Base-by-base conservation (phyloP, 2,113 vertebrate genomes). In the Dipodomys ordii region DNA sequence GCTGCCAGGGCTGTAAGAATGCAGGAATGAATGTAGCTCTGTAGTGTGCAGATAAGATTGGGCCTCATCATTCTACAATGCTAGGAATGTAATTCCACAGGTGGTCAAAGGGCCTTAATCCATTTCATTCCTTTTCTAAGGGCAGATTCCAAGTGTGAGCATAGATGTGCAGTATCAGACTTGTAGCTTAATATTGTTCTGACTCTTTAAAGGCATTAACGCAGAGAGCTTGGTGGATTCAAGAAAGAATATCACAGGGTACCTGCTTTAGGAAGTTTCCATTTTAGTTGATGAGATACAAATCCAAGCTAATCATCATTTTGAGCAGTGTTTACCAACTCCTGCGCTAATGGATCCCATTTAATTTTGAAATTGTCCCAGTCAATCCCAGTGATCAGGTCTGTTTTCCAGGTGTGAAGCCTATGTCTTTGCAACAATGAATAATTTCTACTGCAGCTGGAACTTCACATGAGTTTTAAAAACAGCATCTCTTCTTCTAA, bases 101-200 rank as follows among this genome's bases (percentile, higher is more conserved):
- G 4, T n/a, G 13, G 5, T 6, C 13, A 13, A 0, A 19, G 20
- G 1, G 1, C 35, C 28, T 79, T 35, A 32, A 1, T 16, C 53
- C 30, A 19, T 32, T 11, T 49, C 28, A 35, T 60, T 64, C 8
- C 91, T 83, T 39, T 88, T 81, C 49, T 23, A 4, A 62, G 22
- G 46, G 0, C 68, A 39, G 1, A 2, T 28, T 86, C 8, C 44
- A 46, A 81, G 5, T 60, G 49, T 76, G 53, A 19, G 39, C 12
- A 53, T 12, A 3, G 19, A 65, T 32, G 20, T 83, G 16, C 62
- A 77, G 3, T 35, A 62, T 74, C 72, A 90, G 65, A 83, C 4
- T 10, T 32, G 8, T 0, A 9, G 69, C 10, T 82, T 87, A 60
- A 11, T 32, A 60, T 68, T 6, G 57, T 62, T 77, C 49, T 39